These are phyloP conservation scores for Lithobates sylvaticus DNA, from an alignment of 2,797 vertebrate species.

Conservation along the genomic window DNA sequence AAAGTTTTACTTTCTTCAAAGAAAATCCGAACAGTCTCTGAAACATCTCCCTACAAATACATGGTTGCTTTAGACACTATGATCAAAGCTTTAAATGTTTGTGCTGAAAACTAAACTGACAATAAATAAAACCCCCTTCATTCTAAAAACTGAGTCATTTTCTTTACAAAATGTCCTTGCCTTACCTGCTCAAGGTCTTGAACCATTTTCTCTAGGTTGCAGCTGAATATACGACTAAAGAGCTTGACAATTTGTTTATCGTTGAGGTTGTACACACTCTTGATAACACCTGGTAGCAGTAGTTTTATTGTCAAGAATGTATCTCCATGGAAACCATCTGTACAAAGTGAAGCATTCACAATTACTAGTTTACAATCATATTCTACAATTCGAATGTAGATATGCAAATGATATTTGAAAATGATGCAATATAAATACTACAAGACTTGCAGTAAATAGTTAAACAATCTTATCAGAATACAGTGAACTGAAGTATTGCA, in stretches of 20 bases:
- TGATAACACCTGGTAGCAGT: constrained; percentile 93
- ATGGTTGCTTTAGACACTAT: not conserved
- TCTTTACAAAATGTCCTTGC: not conserved
- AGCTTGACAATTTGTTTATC: constrained; percentile 99
- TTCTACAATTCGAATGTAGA: not conserved
- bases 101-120: not conserved
- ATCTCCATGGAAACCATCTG: constrained; percentile 94
- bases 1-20: constrained; percentile 92
- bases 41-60: constrained; percentile 89
- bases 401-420: no score
- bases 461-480: not conserved
- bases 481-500: not conserved
- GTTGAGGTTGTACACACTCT: constrained; percentile 97
- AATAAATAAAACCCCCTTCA: no score
- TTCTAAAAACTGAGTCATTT: not conserved
- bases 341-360: constrained; percentile 26
- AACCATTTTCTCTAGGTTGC: constrained; percentile 93
- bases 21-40: constrained; percentile 93
- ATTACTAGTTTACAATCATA: not conserved
- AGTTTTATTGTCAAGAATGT: constrained; percentile 94
- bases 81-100: not conserved
- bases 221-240: constrained; percentile 93
- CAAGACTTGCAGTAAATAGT: not conserved
- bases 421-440: no score
- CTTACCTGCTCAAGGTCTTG: constrained; percentile 94